phyloP scores from a whole-genome alignment of 2,797 vertebrate species.

The Enteromius fasciolatus region DNA sequence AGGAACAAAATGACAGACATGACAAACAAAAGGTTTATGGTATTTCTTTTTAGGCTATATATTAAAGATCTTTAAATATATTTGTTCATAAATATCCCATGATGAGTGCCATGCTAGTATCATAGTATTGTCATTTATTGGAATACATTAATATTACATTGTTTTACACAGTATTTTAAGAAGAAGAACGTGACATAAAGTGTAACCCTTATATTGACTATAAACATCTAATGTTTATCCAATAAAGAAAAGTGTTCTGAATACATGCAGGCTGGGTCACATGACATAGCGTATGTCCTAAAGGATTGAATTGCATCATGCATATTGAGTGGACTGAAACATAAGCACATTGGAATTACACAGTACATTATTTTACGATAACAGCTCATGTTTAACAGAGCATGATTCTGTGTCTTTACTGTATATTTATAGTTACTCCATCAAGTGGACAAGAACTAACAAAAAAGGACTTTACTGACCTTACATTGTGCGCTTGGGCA shows the following conservation, averaged over 20 bases:
- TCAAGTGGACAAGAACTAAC: not conserved
- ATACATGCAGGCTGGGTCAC: not conserved
- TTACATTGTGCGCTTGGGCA: not conserved
- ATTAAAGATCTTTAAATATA: not conserved
- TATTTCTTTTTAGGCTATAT: not conserved
- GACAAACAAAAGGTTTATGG: not conserved
- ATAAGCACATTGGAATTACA: not conserved
- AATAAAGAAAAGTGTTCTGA: not conserved
- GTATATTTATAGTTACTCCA: not conserved
- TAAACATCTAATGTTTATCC: constrained; percentile 22
- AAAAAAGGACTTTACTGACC: not conserved
- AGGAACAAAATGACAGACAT: not conserved
- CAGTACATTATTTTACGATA: not conserved
- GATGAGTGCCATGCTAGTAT: not conserved
- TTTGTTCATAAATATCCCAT: not conserved
- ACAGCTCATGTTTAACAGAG: not conserved
- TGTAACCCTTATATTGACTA: not conserved
- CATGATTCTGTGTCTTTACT: not conserved
- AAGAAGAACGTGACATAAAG: not conserved
- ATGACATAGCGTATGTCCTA: not conserved
- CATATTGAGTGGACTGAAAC: not conserved
- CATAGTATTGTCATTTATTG: not conserved
- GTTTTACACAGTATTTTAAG: not conserved
- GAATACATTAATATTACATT: not conserved
- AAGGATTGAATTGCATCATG: constrained; percentile 8